Base-by-base conservation (phyloP, 1,140 invertebrate genomes). In the Neodiprion fabricii region DNA sequence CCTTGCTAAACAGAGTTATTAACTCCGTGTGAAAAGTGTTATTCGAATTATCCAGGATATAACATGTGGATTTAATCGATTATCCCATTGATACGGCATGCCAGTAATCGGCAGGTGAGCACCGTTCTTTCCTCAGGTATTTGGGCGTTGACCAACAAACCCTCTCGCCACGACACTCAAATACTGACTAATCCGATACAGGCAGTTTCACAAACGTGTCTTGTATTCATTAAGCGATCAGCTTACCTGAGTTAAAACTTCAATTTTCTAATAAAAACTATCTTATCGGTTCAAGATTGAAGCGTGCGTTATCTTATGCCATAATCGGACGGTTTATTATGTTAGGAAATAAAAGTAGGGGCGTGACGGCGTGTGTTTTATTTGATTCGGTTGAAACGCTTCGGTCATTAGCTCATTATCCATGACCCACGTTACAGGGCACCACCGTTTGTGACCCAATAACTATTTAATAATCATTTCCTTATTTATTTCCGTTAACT, bases 91-190 rank as follows among this genome's bases (percentile, higher is more conserved):
- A 17, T 61, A 61, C 53, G 53, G 11, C 3, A 14, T 17, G 53
- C 53, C 53, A 61, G 53, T 61, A 61, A 61, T 61, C 53, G 53
- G 11, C 53, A 61, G 53, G 53, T 61, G n/a, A 61, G 53, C 53
- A 12, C 3, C 53, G 11, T 12, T 61, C n/a, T 0, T 61, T 61
- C 53, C 53, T 61, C 53, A 61, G 53, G 53, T 61, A 61, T 61
- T 61, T 61, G 53, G 53, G 53, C 53, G 53, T 61, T 61, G 53
- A 61, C 53, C 53, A 61, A 61, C 53, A 40, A 40, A 40, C 28
- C 53, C 5, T 61, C 53, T 61, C 53, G 53, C 53, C 53, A 61
- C 53, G 53, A 61, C 53, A 61, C 53, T 61, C n/a, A 12, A 7
- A 12, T 17, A 14, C 53, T 61, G 53, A 61, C 53, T 61, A 61